A percentile compares a stretch with the other conserved stretches of the same genome.
These are phyloP conservation scores for Dolichomitus sp. DNA, from an alignment of 2,888 invertebrate genomes.

Conservation along the genomic window DNA sequence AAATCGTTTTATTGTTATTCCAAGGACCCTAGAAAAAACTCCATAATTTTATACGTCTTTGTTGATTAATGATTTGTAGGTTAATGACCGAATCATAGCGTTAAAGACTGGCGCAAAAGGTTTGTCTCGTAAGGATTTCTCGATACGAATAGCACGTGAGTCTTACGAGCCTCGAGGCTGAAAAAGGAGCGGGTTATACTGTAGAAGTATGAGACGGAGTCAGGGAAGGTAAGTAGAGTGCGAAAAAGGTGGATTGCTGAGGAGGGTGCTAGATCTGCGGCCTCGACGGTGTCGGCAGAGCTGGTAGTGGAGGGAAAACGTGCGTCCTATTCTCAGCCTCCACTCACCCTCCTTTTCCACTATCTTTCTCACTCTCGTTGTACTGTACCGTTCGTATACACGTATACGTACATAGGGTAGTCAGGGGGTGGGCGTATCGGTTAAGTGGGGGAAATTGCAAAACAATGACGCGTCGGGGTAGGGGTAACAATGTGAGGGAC, in stretches of 20 bases:
- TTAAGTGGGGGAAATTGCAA: conserved; percentile 86
- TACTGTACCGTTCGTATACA: neutral
- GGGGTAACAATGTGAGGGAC: conserved; percentile 85
- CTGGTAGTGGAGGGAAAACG: conserved; percentile 37
- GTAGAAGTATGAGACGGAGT: neutral
- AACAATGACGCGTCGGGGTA: conserved; percentile 83
- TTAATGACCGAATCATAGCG: neutral
- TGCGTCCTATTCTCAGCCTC: neutral
- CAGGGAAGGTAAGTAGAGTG: conserved; percentile 51
- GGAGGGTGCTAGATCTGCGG: conserved; percentile 35
- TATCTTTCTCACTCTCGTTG: conserved; percentile 9
- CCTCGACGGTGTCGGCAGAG: neutral
- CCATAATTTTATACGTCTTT: too few relatives aligned
- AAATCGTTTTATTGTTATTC: too few relatives aligned
- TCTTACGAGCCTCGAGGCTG: neutral
- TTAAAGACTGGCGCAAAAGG: neutral
- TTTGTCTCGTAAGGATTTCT: neutral
- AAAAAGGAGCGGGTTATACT: conserved; percentile 7
- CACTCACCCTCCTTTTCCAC: neutral
- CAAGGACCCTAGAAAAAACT: too few relatives aligned
- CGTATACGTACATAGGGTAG: neutral
- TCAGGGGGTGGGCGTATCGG: conserved; percentile 81
- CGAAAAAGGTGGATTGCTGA: conserved; percentile 19
- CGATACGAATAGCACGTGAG: neutral
- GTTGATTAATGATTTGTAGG: neutral